Evolutionary conservation across 2,888 invertebrate genomes (phyloP).

Genomic region (Drosophila ustulata): DNA sequence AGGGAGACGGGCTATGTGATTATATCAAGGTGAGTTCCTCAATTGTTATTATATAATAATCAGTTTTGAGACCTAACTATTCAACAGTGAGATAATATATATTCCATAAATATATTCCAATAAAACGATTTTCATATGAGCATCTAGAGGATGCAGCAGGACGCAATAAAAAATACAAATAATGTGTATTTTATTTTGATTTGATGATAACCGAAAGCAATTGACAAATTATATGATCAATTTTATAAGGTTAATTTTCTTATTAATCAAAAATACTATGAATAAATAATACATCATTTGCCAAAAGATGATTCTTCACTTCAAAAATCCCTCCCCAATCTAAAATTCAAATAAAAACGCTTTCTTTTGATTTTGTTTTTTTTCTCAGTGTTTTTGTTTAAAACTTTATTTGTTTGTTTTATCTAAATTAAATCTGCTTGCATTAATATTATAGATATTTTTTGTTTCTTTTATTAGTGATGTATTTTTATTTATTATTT

Average conservation of each 20-base stretch:
- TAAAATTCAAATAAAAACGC: not conserved
- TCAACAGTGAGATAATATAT: too few species aligned
- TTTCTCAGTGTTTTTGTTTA: conserved; percentile 67
- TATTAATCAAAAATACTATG: too few species aligned
- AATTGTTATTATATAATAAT: not conserved
- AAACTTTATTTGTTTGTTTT: conserved; percentile 71
- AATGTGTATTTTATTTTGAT: too few species aligned
- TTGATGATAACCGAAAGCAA: too few species aligned
- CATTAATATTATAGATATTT: conserved; percentile 66
- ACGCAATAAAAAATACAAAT: too few species aligned
- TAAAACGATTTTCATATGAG: too few species aligned
- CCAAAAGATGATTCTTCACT: not conserved
- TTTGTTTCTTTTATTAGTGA: conserved; percentile 7
- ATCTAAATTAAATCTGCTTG: conserved; percentile 71
- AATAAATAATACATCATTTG: too few species aligned
- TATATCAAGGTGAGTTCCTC: conserved; percentile 92
- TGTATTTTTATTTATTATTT: conserved; percentile 19
- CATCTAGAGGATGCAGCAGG: too few species aligned
- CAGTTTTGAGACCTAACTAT: too few species aligned
- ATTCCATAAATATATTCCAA: too few species aligned
- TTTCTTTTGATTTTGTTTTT: conserved; percentile 11
- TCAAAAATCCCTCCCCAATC: not conserved
- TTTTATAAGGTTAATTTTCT: too few species aligned
- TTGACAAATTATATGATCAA: too few species aligned
- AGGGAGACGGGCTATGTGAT: conserved; percentile 98